Evolutionary conservation across 2,888 invertebrate species (phyloP).

Genomic region (Agrochola macilenta): DNA sequence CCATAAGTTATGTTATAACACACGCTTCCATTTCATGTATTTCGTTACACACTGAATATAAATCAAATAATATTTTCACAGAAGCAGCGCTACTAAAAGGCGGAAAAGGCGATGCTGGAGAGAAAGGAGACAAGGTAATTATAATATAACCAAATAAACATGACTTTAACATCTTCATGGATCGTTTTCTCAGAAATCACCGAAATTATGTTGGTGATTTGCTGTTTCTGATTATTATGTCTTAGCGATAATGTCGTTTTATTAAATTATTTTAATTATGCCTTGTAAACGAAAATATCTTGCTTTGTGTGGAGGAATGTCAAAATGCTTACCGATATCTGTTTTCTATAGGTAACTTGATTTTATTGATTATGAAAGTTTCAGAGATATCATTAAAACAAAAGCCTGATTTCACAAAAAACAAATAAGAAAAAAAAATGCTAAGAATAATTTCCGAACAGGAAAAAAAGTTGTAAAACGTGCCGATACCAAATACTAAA

Average conservation of each 20-base stretch:
- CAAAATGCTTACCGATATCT: not conserved
- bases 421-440: not conserved
- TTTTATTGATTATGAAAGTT: no score
- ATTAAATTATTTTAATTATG: not conserved
- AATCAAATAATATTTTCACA: constrained; percentile 73
- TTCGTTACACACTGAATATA: constrained; percentile 40
- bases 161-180: not conserved
- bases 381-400: not conserved
- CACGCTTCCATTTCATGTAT: constrained; percentile 30
- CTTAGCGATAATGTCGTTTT: not conserved
- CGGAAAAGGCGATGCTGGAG: constrained; percentile 80
- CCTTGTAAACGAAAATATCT: not conserved
- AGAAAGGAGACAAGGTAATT: constrained; percentile 87
- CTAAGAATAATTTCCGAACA: not conserved
- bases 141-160: constrained; percentile 59
- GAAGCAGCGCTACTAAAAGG: constrained; percentile 79
- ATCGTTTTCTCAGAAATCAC: constrained; percentile 1
- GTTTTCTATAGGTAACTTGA: not conserved
- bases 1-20: constrained; percentile 11
- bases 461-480: not conserved
- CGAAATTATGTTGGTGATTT: no score
- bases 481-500: constrained; percentile 20
- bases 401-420: not conserved
- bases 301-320: not conserved
- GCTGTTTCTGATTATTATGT: not conserved